A percentile compares a stretch with the other conserved stretches of the same genome.
These are phyloP conservation scores for Brassicogethes aeneus DNA, from an alignment of 2,888 invertebrate genomes.

Conservation along the genomic window DNA sequence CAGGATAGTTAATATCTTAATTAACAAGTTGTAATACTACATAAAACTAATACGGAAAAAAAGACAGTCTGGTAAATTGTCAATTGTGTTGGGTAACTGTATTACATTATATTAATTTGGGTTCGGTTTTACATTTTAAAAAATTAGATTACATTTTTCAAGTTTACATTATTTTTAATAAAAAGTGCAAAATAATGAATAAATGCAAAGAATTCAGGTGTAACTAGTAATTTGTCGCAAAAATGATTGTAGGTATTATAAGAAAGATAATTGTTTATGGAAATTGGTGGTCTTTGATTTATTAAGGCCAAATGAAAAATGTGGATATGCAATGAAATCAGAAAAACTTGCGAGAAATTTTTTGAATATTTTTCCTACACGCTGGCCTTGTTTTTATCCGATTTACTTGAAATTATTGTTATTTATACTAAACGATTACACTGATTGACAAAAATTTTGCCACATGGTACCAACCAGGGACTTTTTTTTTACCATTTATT, in stretches of 20 bases:
- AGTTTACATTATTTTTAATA: too few relatives aligned
- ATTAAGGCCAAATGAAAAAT: constrained; percentile 16
- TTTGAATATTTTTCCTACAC: constrained; percentile 11
- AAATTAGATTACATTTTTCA: too few relatives aligned
- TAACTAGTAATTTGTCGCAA: not conserved
- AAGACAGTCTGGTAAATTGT: not conserved
- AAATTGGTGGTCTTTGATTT: constrained; percentile 16
- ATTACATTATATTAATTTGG: too few relatives aligned
- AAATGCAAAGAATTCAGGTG: constrained; percentile 5
- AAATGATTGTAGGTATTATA: constrained; percentile 2
- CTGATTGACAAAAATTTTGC: too few relatives aligned
- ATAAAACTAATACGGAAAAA: not conserved
- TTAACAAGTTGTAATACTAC: not conserved
- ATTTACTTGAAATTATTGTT: not conserved
- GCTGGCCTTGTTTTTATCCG: not conserved
- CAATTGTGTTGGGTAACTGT: not conserved
- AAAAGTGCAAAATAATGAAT: too few relatives aligned
- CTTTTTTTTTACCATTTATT: too few relatives aligned
- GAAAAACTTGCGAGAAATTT: constrained; percentile 11
- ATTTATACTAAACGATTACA: too few relatives aligned
- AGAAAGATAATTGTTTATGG: constrained; percentile 13
- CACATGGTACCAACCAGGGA: too few relatives aligned
- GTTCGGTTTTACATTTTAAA: too few relatives aligned
- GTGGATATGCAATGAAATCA: constrained; percentile 15
- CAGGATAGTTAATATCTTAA: not conserved